These are phyloP conservation scores for Lycaena phlaeas DNA, from an alignment of 2,888 invertebrate species.

Conservation along the genomic window DNA sequence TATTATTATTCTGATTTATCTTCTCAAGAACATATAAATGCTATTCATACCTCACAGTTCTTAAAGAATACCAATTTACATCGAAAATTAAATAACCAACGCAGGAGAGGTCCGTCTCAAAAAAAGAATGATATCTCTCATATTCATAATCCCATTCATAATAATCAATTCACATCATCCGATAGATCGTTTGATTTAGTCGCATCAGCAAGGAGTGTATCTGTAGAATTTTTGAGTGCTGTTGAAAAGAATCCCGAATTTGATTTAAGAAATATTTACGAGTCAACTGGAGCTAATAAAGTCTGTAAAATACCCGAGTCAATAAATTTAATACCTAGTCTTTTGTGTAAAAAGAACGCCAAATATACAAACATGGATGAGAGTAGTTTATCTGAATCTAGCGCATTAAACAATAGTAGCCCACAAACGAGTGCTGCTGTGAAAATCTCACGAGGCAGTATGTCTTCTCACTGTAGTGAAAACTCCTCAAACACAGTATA, in stretches of 20 bases:
- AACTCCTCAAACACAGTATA: constrained; percentile 65
- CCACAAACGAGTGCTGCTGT: constrained; percentile 35
- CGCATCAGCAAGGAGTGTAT: constrained; percentile 74
- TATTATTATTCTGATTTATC: constrained; percentile 89
- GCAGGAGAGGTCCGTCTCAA: constrained; percentile 74
- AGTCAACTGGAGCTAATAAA: constrained; percentile 76
- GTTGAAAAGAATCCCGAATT: constrained; percentile 78
- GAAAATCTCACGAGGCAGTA: constrained; percentile 56
- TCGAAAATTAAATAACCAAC: constrained; percentile 80
- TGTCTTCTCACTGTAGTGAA: constrained; percentile 63
- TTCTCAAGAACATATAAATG: constrained; percentile 64
- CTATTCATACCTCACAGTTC: constrained; percentile 55
- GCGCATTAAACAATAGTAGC: constrained; percentile 24
- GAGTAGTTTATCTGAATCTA: constrained; percentile 38
- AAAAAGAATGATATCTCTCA: constrained; percentile 80
- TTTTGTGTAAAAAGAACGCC: constrained; percentile 60
- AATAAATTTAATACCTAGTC: constrained; percentile 57
- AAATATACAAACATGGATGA: constrained; percentile 33
- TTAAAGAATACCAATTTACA: constrained; percentile 66
- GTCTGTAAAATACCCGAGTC: constrained; percentile 72
- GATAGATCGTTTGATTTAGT: constrained; percentile 66
- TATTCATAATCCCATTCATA: constrained; percentile 80
- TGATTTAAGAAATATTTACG: constrained; percentile 81
- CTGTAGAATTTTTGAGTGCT: constrained; percentile 77
- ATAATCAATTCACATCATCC: constrained; percentile 39